Percentiles rank a stretch among this genome's conserved stretches.
Evolutionary conservation across 2,888 invertebrate species (phyloP).

Genomic region (Heliconius charithonia): DNA sequence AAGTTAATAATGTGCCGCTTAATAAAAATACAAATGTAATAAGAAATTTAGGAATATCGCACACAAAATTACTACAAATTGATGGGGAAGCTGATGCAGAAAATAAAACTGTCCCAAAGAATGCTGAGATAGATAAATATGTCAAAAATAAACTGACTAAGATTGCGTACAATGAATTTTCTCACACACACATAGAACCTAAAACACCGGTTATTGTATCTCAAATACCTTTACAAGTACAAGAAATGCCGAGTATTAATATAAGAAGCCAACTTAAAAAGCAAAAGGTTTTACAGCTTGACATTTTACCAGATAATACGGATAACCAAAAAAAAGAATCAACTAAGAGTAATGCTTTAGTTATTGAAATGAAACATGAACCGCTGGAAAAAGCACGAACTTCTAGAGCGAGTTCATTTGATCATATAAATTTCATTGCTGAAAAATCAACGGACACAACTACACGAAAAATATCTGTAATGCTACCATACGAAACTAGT

Average conservation of each 20-base stretch:
- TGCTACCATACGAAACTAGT: conserved; percentile 71
- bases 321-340: conserved; percentile 48
- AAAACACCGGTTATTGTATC: conserved; percentile 45
- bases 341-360: conserved; percentile 63
- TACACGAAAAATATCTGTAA: conserved; percentile 65
- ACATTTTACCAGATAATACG: conserved; percentile 71
- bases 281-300: conserved; percentile 79
- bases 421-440: conserved; percentile 30
- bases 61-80: conserved; percentile 67
- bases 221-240: conserved; percentile 65
- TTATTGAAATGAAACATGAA: conserved; percentile 63
- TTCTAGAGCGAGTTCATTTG: conserved; percentile 33
- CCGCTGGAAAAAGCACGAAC: conserved; percentile 28
- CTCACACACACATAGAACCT: conserved; percentile 62
- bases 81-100: conserved; percentile 51
- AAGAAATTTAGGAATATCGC: conserved; percentile 64
- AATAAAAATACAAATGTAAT: conserved; percentile 53
- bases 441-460: conserved; percentile 14
- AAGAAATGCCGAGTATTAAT: conserved; percentile 79
- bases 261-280: conserved; percentile 78
- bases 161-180: conserved; percentile 70
- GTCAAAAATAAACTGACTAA: conserved; percentile 49
- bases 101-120: conserved; percentile 19
- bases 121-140: background rate
- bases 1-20: conserved; percentile 53